phyloP scores from a whole-genome alignment of 2,113 vertebrate genomes.

The Tragelaphus scriptus region DNA sequence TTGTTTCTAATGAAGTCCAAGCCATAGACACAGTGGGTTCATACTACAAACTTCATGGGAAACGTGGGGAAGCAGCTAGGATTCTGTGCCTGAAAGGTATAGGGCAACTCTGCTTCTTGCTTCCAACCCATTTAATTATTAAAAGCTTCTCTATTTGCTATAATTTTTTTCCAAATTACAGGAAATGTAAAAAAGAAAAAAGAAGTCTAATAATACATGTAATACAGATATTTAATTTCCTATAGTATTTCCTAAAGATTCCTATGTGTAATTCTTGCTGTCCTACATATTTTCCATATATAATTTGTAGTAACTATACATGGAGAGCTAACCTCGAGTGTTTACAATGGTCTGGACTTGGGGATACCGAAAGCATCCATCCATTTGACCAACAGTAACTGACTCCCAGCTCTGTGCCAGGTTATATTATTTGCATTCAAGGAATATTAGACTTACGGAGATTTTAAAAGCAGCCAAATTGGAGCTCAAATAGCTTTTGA shows the following conservation, averaged over 20 bases:
- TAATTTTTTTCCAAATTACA: not conserved
- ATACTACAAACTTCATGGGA: not conserved
- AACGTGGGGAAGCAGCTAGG: not conserved
- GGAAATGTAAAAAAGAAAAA: not conserved
- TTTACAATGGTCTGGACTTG: not conserved
- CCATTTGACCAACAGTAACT: not conserved
- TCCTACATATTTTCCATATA: not conserved
- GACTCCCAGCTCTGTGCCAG: not conserved
- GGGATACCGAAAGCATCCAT: not conserved
- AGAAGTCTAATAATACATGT: not conserved
- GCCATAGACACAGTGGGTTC: not conserved
- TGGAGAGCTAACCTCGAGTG: not conserved
- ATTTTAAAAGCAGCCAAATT: constrained; percentile 8
- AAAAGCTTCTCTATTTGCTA: not conserved
- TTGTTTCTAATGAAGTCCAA: not conserved
- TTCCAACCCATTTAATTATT: not conserved
- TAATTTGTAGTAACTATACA: not conserved
- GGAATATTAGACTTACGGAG: not conserved
- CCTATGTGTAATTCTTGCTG: not conserved
- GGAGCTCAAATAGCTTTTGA: not conserved
- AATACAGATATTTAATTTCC: not conserved
- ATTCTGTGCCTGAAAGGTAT: not conserved
- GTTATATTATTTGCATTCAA: not conserved
- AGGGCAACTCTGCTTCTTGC: not conserved
- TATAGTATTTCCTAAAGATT: not conserved